A percentile compares a stretch with the other conserved stretches of the same genome.
These are phyloP conservation scores for Tineola bisselliella DNA, from an alignment of 2,888 invertebrate species.

Conservation along the genomic window DNA sequence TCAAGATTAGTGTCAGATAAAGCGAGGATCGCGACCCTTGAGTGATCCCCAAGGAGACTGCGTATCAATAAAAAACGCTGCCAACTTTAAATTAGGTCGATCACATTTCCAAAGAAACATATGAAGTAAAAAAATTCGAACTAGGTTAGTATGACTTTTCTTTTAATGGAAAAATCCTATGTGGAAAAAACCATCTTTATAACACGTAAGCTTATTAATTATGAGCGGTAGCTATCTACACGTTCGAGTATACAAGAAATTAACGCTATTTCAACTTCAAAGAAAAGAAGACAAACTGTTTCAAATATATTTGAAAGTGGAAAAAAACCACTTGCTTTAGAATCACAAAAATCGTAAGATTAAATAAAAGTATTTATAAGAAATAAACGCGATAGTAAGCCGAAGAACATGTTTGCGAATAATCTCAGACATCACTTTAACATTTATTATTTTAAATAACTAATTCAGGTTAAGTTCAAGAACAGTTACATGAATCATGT, in stretches of 20 bases:
- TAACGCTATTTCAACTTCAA: too few relatives aligned
- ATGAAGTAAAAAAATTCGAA: background rate
- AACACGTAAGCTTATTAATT: background rate
- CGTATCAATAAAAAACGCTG: slow-evolving; percentile 9
- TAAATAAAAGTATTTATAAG: too few relatives aligned
- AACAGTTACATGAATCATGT: too few relatives aligned
- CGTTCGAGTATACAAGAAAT: background rate
- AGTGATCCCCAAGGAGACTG: slow-evolving; percentile 8
- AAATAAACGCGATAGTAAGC: too few relatives aligned
- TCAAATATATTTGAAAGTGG: too few relatives aligned
- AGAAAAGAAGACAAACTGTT: too few relatives aligned
- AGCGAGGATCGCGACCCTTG: slow-evolving; percentile 9
- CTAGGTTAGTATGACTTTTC: background rate
- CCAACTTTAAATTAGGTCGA: slow-evolving; percentile 3
- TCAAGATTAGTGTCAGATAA: slow-evolving; percentile 13
- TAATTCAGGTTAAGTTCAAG: too few relatives aligned
- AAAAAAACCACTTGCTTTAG: too few relatives aligned
- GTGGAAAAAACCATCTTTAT: background rate
- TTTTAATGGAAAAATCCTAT: background rate
- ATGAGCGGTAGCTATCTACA: background rate
- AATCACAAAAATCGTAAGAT: too few relatives aligned
- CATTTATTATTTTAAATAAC: too few relatives aligned
- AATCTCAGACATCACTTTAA: too few relatives aligned
- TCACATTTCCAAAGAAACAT: background rate
- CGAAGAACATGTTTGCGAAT: too few relatives aligned